phyloP scores from a whole-genome alignment of 2,113 vertebrate species.

The Sigmodon hispidus region DNA sequence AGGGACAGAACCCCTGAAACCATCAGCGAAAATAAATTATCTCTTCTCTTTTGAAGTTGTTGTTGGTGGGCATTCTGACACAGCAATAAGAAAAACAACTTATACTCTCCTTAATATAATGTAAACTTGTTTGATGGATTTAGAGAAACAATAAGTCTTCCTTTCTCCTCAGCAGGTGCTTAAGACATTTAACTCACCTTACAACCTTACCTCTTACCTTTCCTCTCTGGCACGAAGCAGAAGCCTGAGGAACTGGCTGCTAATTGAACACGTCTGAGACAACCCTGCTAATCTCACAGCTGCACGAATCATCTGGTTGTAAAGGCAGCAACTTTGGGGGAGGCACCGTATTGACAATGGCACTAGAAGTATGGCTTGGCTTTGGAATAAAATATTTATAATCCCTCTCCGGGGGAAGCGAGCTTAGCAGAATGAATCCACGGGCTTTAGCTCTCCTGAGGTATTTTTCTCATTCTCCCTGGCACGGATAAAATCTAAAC shows the following conservation, averaged over 20 bases:
- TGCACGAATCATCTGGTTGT: not conserved
- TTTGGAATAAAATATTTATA: conserved; percentile 76
- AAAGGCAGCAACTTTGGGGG: conserved; percentile 42
- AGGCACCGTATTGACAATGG: conserved; percentile 39
- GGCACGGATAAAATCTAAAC: conserved; percentile 75
- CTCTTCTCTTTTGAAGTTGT: not conserved
- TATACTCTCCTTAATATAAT: not conserved
- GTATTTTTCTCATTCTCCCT: conserved; percentile 77
- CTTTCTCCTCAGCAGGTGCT: not conserved
- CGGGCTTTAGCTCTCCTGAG: conserved; percentile 32
- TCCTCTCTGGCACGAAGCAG: not conserved
- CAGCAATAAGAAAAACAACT: not conserved
- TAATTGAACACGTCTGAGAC: conserved; percentile 12
- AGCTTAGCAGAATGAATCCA: conserved; percentile 67
- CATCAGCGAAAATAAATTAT: not conserved
- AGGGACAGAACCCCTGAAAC: not conserved
- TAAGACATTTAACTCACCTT: rapidly evolving
- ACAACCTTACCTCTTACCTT: not conserved
- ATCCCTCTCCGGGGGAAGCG: conserved; percentile 60
- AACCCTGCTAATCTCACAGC: not conserved
- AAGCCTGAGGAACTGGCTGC: not conserved
- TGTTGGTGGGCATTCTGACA: not conserved
- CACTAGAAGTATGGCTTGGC: not conserved
- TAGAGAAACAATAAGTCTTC: not conserved
- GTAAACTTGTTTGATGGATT: not conserved